phyloP scores from a whole-genome alignment of 2,113 vertebrate genomes.

The Suncus etruscus region DNA sequence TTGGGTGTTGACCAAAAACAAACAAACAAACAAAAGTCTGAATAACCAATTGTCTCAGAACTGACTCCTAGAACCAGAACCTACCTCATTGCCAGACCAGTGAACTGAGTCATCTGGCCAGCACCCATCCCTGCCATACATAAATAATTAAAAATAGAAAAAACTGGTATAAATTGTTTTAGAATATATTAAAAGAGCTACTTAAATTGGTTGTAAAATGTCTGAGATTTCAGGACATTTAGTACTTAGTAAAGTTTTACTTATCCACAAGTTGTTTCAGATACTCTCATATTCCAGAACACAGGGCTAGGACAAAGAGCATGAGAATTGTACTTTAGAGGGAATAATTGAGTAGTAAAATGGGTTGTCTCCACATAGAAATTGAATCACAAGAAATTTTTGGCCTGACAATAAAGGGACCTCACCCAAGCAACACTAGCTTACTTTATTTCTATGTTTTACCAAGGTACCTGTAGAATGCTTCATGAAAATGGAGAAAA shows the following conservation, averaged over 20 bases:
- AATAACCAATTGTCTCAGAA: no score
- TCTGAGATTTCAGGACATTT: background rate
- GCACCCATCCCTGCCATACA: no score
- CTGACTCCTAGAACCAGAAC: no score
- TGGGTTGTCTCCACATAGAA: background rate
- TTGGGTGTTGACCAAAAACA: no score
- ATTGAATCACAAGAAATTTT: background rate
- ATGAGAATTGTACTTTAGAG: background rate
- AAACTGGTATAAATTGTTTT: conserved; percentile 13
- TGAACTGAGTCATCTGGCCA: no score
- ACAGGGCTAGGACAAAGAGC: background rate
- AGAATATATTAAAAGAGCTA: conserved; percentile 1
- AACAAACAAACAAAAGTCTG: no score
- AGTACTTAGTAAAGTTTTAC: conserved; percentile 17
- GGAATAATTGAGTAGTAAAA: background rate
- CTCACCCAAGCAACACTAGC: background rate
- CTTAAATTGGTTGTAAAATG: background rate
- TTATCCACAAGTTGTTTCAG: background rate
- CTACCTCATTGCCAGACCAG: no score
- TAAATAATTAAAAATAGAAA: background rate
- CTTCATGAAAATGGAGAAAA: background rate
- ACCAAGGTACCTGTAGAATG: background rate
- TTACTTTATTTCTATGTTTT: conserved; percentile 1
- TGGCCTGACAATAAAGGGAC: background rate
- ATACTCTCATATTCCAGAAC: background rate